Conservation (phyloP, 2,113 vertebrate genomes). For the Indicator maculatus region DNA sequence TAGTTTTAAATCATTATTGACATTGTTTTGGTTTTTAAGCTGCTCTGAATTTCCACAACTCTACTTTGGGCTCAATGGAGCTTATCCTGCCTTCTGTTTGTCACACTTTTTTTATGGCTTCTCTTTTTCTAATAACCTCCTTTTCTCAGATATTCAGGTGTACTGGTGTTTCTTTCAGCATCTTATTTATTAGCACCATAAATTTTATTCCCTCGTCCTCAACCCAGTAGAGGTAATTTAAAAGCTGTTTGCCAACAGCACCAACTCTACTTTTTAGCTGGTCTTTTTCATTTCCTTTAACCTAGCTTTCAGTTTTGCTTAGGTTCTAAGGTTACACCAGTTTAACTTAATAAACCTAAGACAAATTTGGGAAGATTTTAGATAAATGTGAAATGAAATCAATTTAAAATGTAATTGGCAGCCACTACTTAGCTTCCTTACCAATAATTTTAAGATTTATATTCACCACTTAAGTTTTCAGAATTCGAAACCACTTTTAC, state of each 20-base stretch:
- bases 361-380: not conserved
- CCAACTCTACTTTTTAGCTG: not conserved
- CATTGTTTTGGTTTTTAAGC: not conserved
- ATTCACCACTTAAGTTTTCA: not conserved
- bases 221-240: not conserved
- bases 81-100: not conserved
- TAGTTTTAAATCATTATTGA: not conserved
- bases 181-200: not conserved
- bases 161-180: not conserved
- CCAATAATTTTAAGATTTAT: conserved; percentile 35
- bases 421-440: not conserved
- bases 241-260: not conserved
- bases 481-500: conserved; percentile 12
- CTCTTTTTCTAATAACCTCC: not conserved
- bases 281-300: not conserved
- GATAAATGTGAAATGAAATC: not conserved
- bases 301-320: not conserved
- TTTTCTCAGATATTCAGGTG: not conserved
- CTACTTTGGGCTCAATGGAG: not conserved
- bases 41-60: not conserved
- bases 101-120: not conserved
- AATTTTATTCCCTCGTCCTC: not conserved
- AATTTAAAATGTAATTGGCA: not conserved
- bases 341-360: not conserved
- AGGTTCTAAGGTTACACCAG: not conserved